Base-by-base conservation (phyloP, 1,140 invertebrate species). In the Ceratoteleas bidentatus region DNA sequence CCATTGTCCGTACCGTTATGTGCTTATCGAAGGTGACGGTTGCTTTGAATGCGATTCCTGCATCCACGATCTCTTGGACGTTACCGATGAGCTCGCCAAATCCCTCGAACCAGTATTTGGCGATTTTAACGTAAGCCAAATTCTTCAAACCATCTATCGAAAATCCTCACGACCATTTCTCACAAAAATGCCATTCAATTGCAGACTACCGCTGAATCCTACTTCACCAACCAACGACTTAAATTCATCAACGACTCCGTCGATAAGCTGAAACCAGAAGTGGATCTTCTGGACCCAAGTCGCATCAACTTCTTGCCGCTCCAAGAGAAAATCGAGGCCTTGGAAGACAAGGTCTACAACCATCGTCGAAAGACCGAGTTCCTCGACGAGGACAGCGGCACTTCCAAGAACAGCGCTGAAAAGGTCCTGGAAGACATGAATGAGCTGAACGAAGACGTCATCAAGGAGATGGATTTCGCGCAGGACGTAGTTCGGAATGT, bases 31-130 rank as follows among this genome's bases (percentile, higher is more conserved):
- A 43, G 93, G 94, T 14, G 89, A 93, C 60, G 96, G 96, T 0
- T 96, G 96, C 86, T 93, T 94, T 85, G 94, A 95, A 77, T 99
- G 98, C 90, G 97, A 97, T 90, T 95, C 94, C 13, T 99, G 98
- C 88, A 96, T 96, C 0, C 95, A 98, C 86, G 94, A 96, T 53
- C 92, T 99, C 3, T 87, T 99, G 1, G 96, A 99, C 90, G 95
- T 96, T 0, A 96, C 97, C 0, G 97, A 98, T 86, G 90, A 93
- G n/a, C 86, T 99, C 13, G 88, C 93, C 11, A 81, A 86, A 9
- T 80, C 93, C 7, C 93, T 97, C 15, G 91, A 94, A 53, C 94
- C 95, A 0, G 92, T 96, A 6, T 92, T 94, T 11, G 75, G 88
- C 0, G 95, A 97, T 65, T 96, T 97, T 84, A 92, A 94, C 83